Conservation (phyloP, 1,140 invertebrate species). For the Archivesica marissinica region DNA sequence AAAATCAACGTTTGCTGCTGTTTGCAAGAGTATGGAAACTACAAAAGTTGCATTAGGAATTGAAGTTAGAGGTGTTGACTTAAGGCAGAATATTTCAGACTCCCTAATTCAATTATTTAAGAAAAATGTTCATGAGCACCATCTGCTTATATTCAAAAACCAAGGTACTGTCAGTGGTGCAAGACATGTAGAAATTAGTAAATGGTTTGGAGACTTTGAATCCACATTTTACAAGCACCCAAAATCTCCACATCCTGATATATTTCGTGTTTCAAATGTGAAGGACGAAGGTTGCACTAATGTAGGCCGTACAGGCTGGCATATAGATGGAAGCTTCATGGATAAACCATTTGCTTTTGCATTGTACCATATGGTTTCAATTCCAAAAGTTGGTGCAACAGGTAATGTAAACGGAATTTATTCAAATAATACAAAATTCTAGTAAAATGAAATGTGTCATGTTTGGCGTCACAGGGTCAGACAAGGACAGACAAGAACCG, state of each 20-base stretch:
- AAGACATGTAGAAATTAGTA: constrained; percentile 85
- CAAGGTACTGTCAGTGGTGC: constrained; percentile 83
- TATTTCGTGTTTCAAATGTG: constrained; percentile 85
- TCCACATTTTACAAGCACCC: constrained; percentile 85
- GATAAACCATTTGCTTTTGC: constrained; percentile 84
- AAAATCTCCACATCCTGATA: constrained; percentile 84
- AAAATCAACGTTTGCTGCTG: no score
- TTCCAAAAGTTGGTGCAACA: constrained; percentile 83
- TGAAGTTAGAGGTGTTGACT: constrained; percentile 82
- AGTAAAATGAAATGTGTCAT: no score
- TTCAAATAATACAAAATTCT: no score
- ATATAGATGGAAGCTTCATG: constrained; percentile 86
- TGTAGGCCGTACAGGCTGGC: constrained; percentile 85
- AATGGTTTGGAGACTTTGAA: constrained; percentile 85
- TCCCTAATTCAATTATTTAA: constrained; percentile 83
- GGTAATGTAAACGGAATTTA: no score
- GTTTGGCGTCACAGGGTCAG: not conserved
- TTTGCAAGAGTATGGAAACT: constrained; percentile 27
- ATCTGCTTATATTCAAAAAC: constrained; percentile 84
- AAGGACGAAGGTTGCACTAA: constrained; percentile 84
- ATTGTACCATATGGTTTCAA: constrained; percentile 83
- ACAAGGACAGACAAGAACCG: no score
- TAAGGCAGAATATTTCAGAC: constrained; percentile 80
- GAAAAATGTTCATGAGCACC: constrained; percentile 82
- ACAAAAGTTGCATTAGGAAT: constrained; percentile 69